phyloP scores from a whole-genome alignment of 2,888 invertebrate genomes.

The Megaustenia siamemsis region DNA sequence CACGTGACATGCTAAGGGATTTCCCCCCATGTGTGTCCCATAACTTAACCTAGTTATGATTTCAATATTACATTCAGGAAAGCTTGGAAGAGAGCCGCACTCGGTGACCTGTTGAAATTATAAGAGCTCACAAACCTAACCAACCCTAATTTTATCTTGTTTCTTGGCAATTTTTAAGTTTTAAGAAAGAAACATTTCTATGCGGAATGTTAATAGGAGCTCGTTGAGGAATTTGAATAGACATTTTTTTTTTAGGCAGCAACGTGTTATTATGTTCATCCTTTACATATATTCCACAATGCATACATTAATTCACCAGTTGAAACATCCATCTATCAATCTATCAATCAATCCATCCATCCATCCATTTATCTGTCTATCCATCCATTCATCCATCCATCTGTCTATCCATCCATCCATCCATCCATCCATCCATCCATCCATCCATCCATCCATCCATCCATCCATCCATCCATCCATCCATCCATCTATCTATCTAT shows the following conservation, averaged over 20 bases:
- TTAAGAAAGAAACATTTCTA: too few relatives aligned
- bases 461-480: conserved; percentile 6
- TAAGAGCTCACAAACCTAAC: not conserved
- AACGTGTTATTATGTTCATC: too few relatives aligned
- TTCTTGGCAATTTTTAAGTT: too few relatives aligned
- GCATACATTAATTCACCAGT: too few relatives aligned
- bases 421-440: conserved; percentile 11
- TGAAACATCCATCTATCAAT: not conserved
- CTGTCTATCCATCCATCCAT: conserved; percentile 7
- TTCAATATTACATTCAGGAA: not conserved
- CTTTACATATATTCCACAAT: too few relatives aligned
- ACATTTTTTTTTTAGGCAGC: too few relatives aligned
- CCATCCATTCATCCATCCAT: conserved; percentile 8
- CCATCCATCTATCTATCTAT: not conserved
- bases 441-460: not conserved
- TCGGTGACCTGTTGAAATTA: not conserved
- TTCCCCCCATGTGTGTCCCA: not conserved
- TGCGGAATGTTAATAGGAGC: too few relatives aligned
- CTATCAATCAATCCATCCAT: not conserved
- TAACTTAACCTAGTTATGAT: not conserved
- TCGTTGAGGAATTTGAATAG: too few relatives aligned
- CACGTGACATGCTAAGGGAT: not conserved
- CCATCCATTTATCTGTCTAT: not conserved
- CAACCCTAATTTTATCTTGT: too few relatives aligned
- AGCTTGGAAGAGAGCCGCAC: not conserved